These are phyloP conservation scores for Arbacia lixula DNA, from an alignment of 53 echinoderm and acorn worm species.

Conservation along the genomic window DNA sequence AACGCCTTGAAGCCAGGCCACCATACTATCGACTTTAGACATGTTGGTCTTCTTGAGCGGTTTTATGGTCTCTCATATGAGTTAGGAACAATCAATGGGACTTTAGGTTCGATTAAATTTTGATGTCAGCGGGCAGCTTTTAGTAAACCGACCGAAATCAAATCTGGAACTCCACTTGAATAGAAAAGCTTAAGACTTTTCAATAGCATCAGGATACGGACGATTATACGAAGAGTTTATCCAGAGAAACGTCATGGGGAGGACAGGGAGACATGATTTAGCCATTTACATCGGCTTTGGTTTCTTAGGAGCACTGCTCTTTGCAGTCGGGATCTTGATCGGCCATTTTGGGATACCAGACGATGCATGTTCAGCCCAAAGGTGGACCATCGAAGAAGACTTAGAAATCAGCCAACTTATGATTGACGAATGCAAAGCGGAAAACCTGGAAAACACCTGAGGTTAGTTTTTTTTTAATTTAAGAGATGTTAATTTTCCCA, in stretches of 20 bases:
- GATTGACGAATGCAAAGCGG: slow-evolving; percentile 49
- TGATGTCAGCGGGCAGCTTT: too few species aligned
- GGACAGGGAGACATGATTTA: background rate
- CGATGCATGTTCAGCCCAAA: slow-evolving; percentile 18
- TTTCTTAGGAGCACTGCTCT: background rate
- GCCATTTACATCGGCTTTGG: background rate
- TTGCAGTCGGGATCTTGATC: slow-evolving; percentile 12
- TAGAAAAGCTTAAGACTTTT: too few species aligned
- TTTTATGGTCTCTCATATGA: too few species aligned
- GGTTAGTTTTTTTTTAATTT: too few species aligned
- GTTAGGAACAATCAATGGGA: too few species aligned
- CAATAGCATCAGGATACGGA: background rate
- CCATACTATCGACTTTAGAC: too few species aligned
- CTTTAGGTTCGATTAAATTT: too few species aligned
- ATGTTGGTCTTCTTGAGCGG: too few species aligned
- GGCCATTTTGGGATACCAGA: slow-evolving; percentile 25
- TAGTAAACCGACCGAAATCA: too few species aligned
- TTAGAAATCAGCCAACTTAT: slow-evolving; percentile 41
- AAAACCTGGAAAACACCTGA: slow-evolving; percentile 47
- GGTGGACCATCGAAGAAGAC: slow-evolving; percentile 11
- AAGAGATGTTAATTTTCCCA: too few species aligned
- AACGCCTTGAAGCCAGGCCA: too few species aligned
- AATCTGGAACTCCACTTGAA: too few species aligned
- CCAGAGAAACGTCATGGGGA: background rate
- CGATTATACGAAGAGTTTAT: background rate